Evolutionary conservation across 2,888 invertebrate species (phyloP).

Genomic region (Blastobasis adustella): DNA sequence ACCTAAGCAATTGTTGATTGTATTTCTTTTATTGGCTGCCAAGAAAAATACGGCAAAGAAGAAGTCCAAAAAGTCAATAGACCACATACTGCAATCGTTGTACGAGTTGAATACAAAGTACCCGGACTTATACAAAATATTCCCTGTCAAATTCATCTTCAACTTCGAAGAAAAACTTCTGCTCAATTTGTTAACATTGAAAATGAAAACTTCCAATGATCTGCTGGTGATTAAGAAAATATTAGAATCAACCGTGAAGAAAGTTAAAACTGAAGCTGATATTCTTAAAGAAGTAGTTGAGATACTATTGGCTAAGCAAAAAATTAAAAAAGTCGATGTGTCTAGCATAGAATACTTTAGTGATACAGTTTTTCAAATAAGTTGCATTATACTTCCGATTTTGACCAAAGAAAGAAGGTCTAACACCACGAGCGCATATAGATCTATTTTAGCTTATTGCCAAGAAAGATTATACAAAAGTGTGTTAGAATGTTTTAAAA

Average conservation of each 20-base stretch:
- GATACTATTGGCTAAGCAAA: conserved; percentile 38
- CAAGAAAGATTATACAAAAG: conserved; percentile 56
- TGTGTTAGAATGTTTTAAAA: conserved; percentile 50
- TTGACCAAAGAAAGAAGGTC: conserved; percentile 58
- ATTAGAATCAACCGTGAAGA: conserved; percentile 55
- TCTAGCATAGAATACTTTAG: conserved; percentile 44
- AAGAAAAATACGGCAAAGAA: conserved; percentile 45
- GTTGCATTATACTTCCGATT: conserved; percentile 50
- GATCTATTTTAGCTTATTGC: conserved; percentile 55
- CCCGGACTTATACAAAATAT: conserved; percentile 59
- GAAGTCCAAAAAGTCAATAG: conserved; percentile 34
- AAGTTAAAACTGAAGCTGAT: conserved; percentile 50
- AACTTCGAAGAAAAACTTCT: conserved; percentile 40
- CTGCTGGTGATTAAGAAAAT: conserved; percentile 42
- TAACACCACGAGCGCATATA: conserved; percentile 46
- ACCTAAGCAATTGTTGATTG: conserved; percentile 48
- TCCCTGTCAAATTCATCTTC: conserved; percentile 49
- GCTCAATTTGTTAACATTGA: conserved; percentile 47
- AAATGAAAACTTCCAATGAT: conserved; percentile 45
- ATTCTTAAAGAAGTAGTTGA: conserved; percentile 53
- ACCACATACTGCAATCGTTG: conserved; percentile 42
- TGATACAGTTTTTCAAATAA: conserved; percentile 56
- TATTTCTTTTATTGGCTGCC: conserved; percentile 48
- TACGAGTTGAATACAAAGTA: conserved; percentile 54
- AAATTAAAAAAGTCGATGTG: conserved; percentile 20